phyloP scores from a whole-genome alignment of 1,140 invertebrate genomes.

The Drosophila nikananu region DNA sequence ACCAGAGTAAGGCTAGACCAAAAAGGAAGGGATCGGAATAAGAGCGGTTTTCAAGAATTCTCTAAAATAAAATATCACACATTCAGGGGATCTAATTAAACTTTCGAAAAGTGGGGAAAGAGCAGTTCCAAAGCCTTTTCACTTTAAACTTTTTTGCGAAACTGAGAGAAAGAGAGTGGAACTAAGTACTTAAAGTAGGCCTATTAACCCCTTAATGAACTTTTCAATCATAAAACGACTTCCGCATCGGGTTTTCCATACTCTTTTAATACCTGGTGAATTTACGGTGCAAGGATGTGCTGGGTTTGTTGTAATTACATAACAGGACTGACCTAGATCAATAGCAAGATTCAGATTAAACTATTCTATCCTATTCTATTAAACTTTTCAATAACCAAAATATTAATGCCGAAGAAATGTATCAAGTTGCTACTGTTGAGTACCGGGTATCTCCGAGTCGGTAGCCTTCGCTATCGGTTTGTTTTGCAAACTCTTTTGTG shows the following conservation, averaged over 20 bases:
- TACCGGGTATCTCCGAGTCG: background rate
- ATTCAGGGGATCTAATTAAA: background rate
- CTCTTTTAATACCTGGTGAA: background rate
- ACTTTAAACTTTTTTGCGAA: slow-evolving; percentile 8
- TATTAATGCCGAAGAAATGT: no score
- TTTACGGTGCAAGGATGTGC: background rate
- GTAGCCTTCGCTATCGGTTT: background rate
- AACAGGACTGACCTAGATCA: background rate
- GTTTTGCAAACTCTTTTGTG: slow-evolving; percentile 25
- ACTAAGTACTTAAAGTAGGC: slow-evolving; percentile 48
- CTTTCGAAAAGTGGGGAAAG: background rate
- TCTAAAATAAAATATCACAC: background rate
- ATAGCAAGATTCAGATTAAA: background rate
- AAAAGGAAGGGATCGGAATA: no score
- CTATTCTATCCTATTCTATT: no score
- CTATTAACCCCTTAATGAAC: slow-evolving; percentile 62
- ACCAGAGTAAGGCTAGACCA: background rate
- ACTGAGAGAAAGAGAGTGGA: background rate
- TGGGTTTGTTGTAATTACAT: background rate
- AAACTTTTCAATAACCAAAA: no score
- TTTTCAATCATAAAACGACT: slow-evolving; percentile 33
- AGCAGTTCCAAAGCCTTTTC: slow-evolving; percentile 2
- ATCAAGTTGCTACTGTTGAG: background rate
- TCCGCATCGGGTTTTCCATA: slow-evolving; percentile 15
- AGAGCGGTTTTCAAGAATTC: background rate